phyloP scores from a whole-genome alignment of 2,888 invertebrate species.

The Fragum fragum region DNA sequence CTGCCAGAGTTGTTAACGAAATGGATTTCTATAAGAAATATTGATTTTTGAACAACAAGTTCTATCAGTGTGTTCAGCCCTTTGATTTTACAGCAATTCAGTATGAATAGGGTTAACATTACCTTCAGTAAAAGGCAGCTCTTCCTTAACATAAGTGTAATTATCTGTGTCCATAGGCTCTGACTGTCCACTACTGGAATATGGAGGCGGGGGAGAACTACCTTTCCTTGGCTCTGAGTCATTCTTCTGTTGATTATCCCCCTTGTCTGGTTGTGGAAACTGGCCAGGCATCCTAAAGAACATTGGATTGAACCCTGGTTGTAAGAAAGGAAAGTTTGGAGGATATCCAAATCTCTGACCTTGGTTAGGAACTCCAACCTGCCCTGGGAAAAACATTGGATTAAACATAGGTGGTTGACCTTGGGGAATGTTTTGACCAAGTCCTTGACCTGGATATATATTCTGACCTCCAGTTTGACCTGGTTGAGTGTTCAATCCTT shows the following conservation, averaged over 20 bases:
- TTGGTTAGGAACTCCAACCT: not conserved
- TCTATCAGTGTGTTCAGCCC: no score
- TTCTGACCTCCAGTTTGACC: not conserved
- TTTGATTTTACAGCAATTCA: no score
- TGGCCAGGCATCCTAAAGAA: not conserved
- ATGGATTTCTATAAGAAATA: no score
- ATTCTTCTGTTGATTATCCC: not conserved
- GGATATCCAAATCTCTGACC: not conserved
- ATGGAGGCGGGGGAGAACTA: constrained; percentile 12
- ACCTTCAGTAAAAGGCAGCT: not conserved
- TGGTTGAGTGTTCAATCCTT: not conserved
- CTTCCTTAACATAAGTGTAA: not conserved
- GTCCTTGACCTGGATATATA: not conserved
- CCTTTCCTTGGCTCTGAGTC: not conserved
- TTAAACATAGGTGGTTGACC: not conserved
- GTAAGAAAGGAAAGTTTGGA: not conserved
- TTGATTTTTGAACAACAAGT: no score
- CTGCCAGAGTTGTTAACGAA: no score
- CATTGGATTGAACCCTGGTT: not conserved
- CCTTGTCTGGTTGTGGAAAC: not conserved
- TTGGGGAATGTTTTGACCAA: not conserved
- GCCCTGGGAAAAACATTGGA: not conserved
- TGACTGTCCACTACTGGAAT: not conserved
- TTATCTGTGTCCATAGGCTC: not conserved
- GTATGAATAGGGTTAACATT: no score